A percentile compares a stretch with the other conserved stretches of the same genome.
Evolutionary conservation across 2,113 vertebrate species (phyloP).

Genomic region (Bubalus kerabau): DNA sequence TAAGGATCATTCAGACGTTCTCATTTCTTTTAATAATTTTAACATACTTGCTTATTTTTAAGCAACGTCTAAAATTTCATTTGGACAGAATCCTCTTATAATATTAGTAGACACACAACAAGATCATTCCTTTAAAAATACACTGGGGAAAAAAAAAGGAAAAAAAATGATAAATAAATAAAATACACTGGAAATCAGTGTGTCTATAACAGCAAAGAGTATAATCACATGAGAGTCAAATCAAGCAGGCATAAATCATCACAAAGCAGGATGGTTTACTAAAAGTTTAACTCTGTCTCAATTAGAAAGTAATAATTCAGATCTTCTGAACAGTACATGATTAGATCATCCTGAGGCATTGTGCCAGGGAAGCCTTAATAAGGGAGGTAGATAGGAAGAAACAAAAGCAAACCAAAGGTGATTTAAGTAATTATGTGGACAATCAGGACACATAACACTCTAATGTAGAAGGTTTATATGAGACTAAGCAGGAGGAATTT

Average conservation of each 20-base stretch:
- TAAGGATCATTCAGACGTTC: not conserved
- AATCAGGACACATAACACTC: not conserved
- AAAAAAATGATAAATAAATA: not conserved
- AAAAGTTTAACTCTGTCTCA: not conserved
- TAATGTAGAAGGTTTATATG: not conserved
- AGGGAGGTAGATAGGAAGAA: not conserved
- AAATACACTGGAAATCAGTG: not conserved
- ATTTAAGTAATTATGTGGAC: not conserved
- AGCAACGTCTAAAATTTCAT: constrained; percentile 3
- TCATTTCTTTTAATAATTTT: not conserved
- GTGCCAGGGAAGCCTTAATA: not conserved
- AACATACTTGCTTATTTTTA: constrained; percentile 25
- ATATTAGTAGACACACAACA: not conserved
- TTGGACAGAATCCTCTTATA: not conserved
- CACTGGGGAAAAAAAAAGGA: not conserved
- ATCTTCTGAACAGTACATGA: not conserved
- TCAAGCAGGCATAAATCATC: not conserved
- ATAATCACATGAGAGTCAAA: not conserved
- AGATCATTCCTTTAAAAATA: not conserved
- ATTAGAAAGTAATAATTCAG: not conserved
- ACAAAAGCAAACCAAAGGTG: not conserved
- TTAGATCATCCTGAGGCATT: not conserved
- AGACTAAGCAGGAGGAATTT: constrained; percentile 1
- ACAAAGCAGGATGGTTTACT: constrained; percentile 20
- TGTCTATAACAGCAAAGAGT: not conserved